These are phyloP conservation scores for Diaprepes abbreviatus DNA, from an alignment of 2,888 invertebrate species.

Conservation along the genomic window DNA sequence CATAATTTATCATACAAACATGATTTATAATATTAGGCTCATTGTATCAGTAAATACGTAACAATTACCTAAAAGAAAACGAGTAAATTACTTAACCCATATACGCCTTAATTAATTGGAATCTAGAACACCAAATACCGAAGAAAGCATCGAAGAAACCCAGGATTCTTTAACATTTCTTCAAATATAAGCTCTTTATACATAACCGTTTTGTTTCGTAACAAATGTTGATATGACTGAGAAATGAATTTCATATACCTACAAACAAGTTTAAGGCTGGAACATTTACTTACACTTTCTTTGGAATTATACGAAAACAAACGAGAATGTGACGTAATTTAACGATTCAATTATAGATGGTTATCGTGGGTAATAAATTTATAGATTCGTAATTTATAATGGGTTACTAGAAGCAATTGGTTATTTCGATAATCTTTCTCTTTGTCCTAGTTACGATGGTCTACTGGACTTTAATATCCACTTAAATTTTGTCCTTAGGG, in stretches of 20 bases:
- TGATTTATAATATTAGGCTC: neutral
- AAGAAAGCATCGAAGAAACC: conserved; percentile 17
- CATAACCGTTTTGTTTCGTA: conserved; percentile 4
- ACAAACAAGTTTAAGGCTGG: conserved; percentile 57
- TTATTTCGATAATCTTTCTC: neutral
- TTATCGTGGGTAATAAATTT: neutral
- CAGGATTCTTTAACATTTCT: conserved; percentile 9
- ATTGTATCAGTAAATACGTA: neutral
- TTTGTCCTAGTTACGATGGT: neutral
- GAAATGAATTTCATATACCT: conserved; percentile 7
- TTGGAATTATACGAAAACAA: conserved; percentile 20
- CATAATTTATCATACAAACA: neutral
- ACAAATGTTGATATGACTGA: neutral
- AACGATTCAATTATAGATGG: neutral
- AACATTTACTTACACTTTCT: conserved; percentile 48
- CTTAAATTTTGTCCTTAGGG: neutral
- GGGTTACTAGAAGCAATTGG: neutral
- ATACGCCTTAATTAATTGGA: conserved; percentile 1
- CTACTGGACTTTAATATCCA: neutral
- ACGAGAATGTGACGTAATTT: conserved; percentile 4
- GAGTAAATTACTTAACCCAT: neutral
- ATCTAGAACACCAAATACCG: conserved; percentile 7
- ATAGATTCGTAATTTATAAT: neutral
- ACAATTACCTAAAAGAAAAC: neutral
- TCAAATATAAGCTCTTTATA: conserved; percentile 10